These are phyloP conservation scores for Leptinotarsa juncta DNA, from an alignment of 2,888 invertebrate genomes.

Conservation along the genomic window DNA sequence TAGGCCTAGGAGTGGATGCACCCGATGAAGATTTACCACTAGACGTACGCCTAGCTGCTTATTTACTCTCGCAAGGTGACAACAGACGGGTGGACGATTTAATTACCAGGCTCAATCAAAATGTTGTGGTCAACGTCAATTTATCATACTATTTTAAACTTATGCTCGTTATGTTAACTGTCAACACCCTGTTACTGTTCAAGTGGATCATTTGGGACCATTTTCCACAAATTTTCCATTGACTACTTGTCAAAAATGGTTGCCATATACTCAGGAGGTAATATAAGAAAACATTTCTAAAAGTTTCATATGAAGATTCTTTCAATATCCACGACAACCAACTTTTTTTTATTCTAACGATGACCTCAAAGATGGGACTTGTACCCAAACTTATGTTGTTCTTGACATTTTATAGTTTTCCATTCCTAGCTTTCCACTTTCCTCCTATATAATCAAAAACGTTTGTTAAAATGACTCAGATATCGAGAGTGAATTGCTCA, in stretches of 20 bases:
- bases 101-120: conserved; percentile 46
- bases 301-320: no score
- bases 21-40: conserved; percentile 31
- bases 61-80: conserved; percentile 48
- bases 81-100: conserved; percentile 47
- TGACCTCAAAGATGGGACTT: no score
- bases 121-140: conserved; percentile 51
- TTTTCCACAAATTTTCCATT: conserved; percentile 18
- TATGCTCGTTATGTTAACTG: conserved; percentile 51
- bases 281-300: not conserved
- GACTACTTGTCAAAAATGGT: not conserved
- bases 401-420: no score
- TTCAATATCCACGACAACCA: no score
- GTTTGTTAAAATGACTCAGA: no score
- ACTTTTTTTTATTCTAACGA: no score
- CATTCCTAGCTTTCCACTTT: no score
- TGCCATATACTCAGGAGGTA: not conserved
- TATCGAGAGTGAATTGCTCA: no score
- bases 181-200: conserved; percentile 51
- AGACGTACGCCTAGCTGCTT: conserved; percentile 36
- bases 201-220: conserved; percentile 51
- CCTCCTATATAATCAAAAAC: no score
- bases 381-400: no score
- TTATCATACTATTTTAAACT: conserved; percentile 54
- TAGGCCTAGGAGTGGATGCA: conserved; percentile 4